These are phyloP conservation scores for Glaucidium brasilianum DNA, from an alignment of 2,113 vertebrate genomes.

Conservation along the genomic window DNA sequence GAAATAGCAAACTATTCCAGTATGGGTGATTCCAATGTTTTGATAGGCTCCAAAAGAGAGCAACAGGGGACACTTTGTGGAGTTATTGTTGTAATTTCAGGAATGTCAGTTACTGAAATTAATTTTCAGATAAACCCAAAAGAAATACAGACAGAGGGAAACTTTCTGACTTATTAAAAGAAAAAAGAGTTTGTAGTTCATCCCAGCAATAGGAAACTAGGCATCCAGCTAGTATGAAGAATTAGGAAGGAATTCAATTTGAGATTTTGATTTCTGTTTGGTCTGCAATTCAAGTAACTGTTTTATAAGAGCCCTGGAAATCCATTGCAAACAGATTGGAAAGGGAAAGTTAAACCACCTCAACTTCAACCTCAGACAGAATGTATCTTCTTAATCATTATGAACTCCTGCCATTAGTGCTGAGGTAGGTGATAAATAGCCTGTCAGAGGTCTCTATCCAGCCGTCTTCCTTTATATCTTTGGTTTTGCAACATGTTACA, in stretches of 20 bases:
- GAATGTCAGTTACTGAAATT: background rate
- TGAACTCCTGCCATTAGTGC: slow-evolving; percentile 1
- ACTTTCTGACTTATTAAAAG: background rate
- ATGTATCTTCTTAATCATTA: slow-evolving; percentile 17
- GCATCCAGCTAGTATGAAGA: background rate
- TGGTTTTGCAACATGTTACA: background rate
- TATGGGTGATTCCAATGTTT: background rate
- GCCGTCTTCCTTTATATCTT: background rate
- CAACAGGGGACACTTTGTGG: background rate
- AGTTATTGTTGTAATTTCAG: slow-evolving; percentile 3
- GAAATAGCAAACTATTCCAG: background rate
- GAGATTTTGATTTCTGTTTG: background rate
- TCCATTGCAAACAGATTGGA: background rate
- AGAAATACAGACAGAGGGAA: background rate
- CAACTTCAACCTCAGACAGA: background rate
- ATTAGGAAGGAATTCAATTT: background rate
- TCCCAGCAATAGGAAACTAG: background rate
- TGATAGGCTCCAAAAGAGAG: background rate
- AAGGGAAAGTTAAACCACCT: slow-evolving; percentile 3
- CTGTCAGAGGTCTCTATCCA: background rate
- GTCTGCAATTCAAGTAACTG: background rate
- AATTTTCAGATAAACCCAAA: slow-evolving; percentile 3
- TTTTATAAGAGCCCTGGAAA: background rate
- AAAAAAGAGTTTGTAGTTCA: background rate
- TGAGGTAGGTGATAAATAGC: background rate